Conservation (phyloP, 2,797 vertebrate genomes). For the Dendrocincla fuliginosa region DNA sequence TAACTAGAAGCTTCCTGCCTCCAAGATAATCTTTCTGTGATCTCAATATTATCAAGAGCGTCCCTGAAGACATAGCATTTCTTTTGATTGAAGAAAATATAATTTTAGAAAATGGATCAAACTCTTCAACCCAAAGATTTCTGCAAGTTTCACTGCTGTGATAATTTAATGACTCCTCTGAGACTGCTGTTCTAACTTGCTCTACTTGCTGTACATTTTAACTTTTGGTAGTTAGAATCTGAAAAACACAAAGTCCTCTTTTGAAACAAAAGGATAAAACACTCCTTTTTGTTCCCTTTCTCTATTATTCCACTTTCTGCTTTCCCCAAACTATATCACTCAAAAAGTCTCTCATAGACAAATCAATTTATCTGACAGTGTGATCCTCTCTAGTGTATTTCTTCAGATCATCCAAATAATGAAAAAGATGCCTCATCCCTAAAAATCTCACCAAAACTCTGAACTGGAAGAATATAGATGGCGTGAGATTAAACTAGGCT, state of each 20-base stretch:
- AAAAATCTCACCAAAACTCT: not conserved
- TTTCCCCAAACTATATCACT: not conserved
- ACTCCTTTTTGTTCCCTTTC: not conserved
- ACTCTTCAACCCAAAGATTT: not conserved
- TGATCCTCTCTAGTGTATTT: conserved; percentile 1
- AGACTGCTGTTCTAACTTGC: not conserved
- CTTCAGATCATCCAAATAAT: conserved; percentile 35
- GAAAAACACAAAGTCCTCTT: not conserved
- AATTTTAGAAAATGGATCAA: not conserved
- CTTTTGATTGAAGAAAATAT: not conserved
- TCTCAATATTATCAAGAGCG: not conserved
- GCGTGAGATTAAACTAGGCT: conserved; percentile 26
- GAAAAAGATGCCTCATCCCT: not conserved
- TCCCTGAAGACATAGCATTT: not conserved
- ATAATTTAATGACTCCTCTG: not conserved
- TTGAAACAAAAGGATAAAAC: not conserved
- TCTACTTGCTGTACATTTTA: not conserved
- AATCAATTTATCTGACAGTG: conserved; percentile 21
- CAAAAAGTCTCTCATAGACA: not conserved
- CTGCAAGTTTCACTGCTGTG: not conserved
- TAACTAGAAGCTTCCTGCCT: not conserved
- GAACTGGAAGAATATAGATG: not conserved
- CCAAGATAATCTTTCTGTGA: not conserved
- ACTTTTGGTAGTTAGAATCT: not conserved
- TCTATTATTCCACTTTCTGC: not conserved